Evolutionary conservation across 2,888 invertebrate species (phyloP).

Genomic region (Plutella xylostella): DNA sequence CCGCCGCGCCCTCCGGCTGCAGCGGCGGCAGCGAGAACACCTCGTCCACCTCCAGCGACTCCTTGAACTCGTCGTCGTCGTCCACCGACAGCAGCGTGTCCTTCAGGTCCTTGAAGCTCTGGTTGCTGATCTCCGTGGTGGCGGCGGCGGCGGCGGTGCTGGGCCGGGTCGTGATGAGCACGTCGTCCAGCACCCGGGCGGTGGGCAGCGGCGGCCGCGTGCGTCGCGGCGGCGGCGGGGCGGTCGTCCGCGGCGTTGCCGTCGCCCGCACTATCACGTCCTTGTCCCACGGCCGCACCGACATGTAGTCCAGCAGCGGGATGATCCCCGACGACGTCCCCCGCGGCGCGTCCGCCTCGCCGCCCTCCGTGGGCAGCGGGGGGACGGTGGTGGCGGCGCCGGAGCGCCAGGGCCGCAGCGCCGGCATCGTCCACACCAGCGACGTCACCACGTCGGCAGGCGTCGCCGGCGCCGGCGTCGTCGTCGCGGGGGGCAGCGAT

Average conservation of each 20-base stretch:
- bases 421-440: conserved; percentile 67
- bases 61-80: conserved; percentile 60
- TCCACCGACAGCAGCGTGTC: conserved; percentile 55
- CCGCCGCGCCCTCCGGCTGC: conserved; percentile 42
- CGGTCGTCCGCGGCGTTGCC: conserved; percentile 42
- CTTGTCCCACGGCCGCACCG: conserved; percentile 51
- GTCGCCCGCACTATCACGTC: conserved; percentile 52
- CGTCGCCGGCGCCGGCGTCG: conserved; percentile 28
- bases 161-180: conserved; percentile 44
- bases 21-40: conserved; percentile 56
- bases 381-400: conserved; percentile 38
- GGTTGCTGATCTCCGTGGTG: conserved; percentile 33
- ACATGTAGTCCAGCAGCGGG: conserved; percentile 39
- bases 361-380: conserved; percentile 41
- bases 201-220: conserved; percentile 23
- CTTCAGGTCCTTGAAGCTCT: conserved; percentile 49
- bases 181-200: conserved; percentile 1
- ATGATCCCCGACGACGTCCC: conserved; percentile 43
- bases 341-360: conserved; percentile 30
- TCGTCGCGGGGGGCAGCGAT: conserved; percentile 23
- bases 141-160: conserved; percentile 20
- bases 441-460: conserved; percentile 35
- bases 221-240: conserved; percentile 26
- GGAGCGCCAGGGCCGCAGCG: conserved; percentile 55
- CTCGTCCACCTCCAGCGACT: conserved; percentile 56